Evolutionary conservation across 2,797 vertebrate genomes (phyloP).

Genomic region (Tachyglossus aculeatus): DNA sequence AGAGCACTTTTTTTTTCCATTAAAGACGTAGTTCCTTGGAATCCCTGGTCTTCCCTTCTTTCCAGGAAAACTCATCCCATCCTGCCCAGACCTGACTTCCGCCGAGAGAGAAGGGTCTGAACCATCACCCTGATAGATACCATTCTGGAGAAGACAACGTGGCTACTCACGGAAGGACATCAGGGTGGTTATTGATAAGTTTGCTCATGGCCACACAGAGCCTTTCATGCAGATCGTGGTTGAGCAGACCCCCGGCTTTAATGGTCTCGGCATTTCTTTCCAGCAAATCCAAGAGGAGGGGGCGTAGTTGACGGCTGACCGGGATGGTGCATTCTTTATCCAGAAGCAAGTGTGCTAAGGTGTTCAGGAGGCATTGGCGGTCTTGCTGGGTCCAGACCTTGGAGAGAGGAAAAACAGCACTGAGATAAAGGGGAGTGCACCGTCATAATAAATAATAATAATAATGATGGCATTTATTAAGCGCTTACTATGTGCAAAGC

Average conservation of each 20-base stretch:
- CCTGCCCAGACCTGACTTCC: background rate
- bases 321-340: slow-evolving; percentile 92
- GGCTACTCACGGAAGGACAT: slow-evolving; percentile 87
- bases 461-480: too few relatives aligned
- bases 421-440: background rate
- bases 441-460: too few relatives aligned
- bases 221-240: slow-evolving; percentile 93
- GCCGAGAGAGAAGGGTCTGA: rapidly evolving
- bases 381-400: slow-evolving; percentile 93
- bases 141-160: background rate
- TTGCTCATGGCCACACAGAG: slow-evolving; percentile 95
- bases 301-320: slow-evolving; percentile 86
- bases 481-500: too few relatives aligned
- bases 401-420: slow-evolving; percentile 4
- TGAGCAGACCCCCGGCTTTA: slow-evolving; percentile 81
- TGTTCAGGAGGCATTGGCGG: slow-evolving; percentile 84
- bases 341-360: slow-evolving; percentile 84
- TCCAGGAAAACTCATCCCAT: background rate
- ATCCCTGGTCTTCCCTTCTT: background rate
- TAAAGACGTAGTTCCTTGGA: too few relatives aligned
- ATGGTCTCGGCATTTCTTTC: slow-evolving; percentile 89
- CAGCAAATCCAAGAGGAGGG: slow-evolving; percentile 90
- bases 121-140: background rate
- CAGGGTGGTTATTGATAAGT: slow-evolving; percentile 85
- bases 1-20: too few relatives aligned